Evolutionary conservation across 2,113 vertebrate species (phyloP).

Genomic region (Puffinus mauretanicus): DNA sequence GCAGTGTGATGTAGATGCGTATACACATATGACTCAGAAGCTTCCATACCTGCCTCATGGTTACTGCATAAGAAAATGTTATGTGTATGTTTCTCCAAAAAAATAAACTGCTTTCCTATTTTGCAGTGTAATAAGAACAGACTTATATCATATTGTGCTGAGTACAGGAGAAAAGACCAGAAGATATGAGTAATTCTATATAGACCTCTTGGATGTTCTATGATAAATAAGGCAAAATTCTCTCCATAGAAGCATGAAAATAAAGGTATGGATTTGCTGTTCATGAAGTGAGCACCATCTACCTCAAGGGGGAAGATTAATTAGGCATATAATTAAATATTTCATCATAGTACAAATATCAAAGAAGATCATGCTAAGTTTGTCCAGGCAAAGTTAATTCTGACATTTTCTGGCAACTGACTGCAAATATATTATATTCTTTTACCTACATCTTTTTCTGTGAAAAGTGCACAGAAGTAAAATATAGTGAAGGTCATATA

Average conservation of each 20-base stretch:
- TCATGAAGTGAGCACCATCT: neutral
- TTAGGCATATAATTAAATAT: neutral
- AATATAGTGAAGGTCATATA: neutral
- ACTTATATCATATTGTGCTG: neutral
- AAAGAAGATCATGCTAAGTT: neutral
- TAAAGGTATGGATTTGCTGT: neutral
- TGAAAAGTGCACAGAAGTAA: neutral
- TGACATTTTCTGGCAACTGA: neutral
- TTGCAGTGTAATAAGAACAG: neutral
- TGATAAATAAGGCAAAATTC: neutral
- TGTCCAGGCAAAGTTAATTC: neutral
- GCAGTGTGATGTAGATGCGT: neutral
- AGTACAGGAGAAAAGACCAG: neutral
- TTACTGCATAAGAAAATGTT: neutral
- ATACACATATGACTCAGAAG: neutral
- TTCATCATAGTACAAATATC: neutral
- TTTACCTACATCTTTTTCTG: neutral
- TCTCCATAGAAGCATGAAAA: neutral
- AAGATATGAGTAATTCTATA: neutral
- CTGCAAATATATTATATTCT: neutral
- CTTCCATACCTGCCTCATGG: neutral
- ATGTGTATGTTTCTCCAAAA: neutral
- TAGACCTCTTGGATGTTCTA: neutral
- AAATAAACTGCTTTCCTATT: neutral
- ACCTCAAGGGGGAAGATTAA: neutral